Evolutionary conservation across 2,888 invertebrate species (phyloP).

Genomic region (Allolobophora icterica): DNA sequence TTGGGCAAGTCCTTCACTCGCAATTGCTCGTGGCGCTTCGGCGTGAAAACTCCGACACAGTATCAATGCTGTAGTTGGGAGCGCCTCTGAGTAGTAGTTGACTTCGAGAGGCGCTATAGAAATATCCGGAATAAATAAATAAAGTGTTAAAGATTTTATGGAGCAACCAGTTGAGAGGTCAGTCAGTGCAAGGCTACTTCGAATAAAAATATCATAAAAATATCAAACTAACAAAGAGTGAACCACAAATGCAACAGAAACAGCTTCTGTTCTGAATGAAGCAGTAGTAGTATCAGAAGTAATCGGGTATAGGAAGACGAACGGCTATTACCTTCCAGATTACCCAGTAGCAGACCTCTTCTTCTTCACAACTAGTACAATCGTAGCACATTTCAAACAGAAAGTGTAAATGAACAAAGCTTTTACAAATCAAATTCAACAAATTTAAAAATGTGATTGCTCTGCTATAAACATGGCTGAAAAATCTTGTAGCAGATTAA

Average conservation of each 20-base stretch:
- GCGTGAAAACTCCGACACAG: too few relatives aligned
- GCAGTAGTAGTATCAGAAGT: background rate
- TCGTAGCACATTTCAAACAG: background rate
- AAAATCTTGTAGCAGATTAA: background rate
- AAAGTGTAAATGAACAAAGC: background rate
- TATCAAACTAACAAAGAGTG: background rate
- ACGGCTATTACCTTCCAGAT: background rate
- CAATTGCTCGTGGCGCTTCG: too few relatives aligned
- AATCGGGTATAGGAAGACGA: background rate
- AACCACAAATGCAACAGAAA: background rate
- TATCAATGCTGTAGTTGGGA: too few relatives aligned
- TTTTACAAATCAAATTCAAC: background rate
- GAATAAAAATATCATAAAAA: background rate
- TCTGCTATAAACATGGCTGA: background rate
- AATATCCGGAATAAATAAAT: too few relatives aligned
- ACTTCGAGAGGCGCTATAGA: too few relatives aligned
- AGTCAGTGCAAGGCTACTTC: background rate
- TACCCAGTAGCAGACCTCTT: background rate
- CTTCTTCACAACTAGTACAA: background rate
- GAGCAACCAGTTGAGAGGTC: background rate
- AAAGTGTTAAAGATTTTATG: background rate
- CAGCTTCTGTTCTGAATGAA: background rate
- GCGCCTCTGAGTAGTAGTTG: too few relatives aligned
- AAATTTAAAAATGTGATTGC: background rate
- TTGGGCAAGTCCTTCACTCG: too few relatives aligned